Evolutionary conservation across 2,113 vertebrate species (phyloP).

Genomic region (Ondatra zibethicus): DNA sequence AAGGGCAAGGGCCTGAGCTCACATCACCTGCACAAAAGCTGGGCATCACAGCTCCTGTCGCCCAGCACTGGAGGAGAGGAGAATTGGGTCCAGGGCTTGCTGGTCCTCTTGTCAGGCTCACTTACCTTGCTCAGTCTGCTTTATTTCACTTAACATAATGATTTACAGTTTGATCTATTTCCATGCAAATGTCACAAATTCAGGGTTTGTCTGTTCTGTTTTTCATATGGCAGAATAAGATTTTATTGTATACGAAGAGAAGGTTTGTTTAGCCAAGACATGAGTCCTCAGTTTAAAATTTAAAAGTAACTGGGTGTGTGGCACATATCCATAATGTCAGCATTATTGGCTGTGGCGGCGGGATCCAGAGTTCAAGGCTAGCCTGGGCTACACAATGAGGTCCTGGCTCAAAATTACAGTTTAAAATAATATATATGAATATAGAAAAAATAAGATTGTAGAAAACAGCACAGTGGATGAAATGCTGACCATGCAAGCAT

Average conservation of each 20-base stretch:
- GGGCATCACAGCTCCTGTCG: neutral
- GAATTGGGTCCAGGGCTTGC: neutral
- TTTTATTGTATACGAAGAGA: neutral
- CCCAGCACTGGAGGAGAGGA: neutral
- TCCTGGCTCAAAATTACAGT: neutral
- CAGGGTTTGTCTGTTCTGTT: neutral
- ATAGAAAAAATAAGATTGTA: neutral
- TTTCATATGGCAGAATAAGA: neutral
- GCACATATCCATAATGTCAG: neutral
- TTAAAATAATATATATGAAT: neutral
- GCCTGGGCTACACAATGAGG: neutral
- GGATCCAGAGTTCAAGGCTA: neutral
- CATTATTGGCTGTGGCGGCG: neutral
- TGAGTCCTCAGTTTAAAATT: neutral
- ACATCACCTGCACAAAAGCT: neutral
- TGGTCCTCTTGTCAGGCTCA: no score
- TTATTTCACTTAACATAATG: neutral
- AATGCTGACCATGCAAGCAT: neutral
- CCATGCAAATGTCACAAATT: neutral
- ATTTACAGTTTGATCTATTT: neutral
- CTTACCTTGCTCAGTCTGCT: neutral
- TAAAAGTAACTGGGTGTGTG: neutral
- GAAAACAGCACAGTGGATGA: neutral
- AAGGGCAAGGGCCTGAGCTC: neutral
- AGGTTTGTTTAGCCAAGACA: neutral